Evolutionary conservation across 2,888 invertebrate genomes (phyloP).

Genomic region (Pseudolycoriella hygida): DNA sequence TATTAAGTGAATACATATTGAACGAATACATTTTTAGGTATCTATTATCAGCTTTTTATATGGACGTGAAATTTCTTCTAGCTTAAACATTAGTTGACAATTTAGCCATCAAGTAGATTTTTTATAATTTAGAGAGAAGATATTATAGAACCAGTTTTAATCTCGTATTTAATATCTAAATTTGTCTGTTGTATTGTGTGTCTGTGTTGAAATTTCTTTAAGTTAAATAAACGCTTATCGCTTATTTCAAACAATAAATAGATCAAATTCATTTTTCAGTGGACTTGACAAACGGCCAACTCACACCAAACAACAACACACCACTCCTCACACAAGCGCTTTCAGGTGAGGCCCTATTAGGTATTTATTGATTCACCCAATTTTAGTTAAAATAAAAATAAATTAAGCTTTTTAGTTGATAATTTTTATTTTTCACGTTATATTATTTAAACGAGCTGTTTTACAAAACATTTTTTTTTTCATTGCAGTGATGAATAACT

Average conservation of each 20-base stretch:
- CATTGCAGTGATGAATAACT: conserved; percentile 85
- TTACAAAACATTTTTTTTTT: not conserved
- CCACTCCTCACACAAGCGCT: conserved; percentile 88
- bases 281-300: conserved; percentile 90
- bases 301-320: conserved; percentile 91
- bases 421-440: not conserved
- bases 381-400: conserved; percentile 2
- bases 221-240: not conserved
- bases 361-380: conserved; percentile 8
- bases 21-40: no score
- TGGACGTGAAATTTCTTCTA: no score
- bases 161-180: no score
- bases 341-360: conserved; percentile 53
- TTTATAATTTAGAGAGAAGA: no score
- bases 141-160: no score
- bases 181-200: not conserved
- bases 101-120: no score
- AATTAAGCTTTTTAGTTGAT: not conserved
- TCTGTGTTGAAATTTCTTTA: not conserved
- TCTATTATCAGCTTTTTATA: no score
- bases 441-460: not conserved
- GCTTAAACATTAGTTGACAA: no score
- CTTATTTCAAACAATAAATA: not conserved
- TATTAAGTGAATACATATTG: no score
- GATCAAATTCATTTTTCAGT: conserved; percentile 40